phyloP scores from a whole-genome alignment of 2,888 invertebrate species.

The Ferrisia virgata region DNA sequence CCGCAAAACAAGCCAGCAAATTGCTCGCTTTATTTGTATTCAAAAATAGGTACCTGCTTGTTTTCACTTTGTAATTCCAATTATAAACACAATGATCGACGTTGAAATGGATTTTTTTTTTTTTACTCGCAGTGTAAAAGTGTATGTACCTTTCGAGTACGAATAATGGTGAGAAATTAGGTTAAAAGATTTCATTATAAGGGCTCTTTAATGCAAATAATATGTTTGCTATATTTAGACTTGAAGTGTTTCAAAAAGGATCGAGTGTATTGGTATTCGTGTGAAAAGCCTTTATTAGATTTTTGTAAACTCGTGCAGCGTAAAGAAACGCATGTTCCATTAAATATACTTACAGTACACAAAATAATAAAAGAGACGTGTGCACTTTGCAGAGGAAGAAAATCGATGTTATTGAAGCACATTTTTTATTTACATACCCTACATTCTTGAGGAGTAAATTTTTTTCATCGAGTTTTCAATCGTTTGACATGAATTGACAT shows the following conservation, averaged over 20 bases:
- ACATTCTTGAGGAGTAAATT: neutral
- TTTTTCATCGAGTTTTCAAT: neutral
- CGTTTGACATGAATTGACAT: no score
- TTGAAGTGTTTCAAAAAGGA: neutral
- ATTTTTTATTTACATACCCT: neutral
- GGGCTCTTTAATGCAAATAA: neutral
- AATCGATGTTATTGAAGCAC: neutral
- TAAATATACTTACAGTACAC: neutral
- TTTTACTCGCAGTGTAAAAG: neutral
- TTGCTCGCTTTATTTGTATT: neutral
- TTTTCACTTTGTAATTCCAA: neutral
- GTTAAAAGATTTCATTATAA: neutral
- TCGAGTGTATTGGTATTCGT: neutral
- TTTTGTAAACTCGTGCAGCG: neutral
- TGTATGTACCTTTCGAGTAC: neutral
- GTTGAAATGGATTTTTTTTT: neutral
- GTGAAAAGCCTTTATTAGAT: neutral
- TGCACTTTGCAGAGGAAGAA: neutral
- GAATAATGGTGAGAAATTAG: neutral
- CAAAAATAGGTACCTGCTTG: neutral
- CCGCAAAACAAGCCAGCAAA: neutral
- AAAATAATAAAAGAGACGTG: neutral
- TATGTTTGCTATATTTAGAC: neutral
- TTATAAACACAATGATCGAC: neutral
- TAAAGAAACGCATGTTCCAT: neutral